Evolutionary conservation across 2,888 invertebrate species (phyloP), one percentile per base, ranked within the genome.

Genomic region (Arrhopalites spinosus): DNA sequence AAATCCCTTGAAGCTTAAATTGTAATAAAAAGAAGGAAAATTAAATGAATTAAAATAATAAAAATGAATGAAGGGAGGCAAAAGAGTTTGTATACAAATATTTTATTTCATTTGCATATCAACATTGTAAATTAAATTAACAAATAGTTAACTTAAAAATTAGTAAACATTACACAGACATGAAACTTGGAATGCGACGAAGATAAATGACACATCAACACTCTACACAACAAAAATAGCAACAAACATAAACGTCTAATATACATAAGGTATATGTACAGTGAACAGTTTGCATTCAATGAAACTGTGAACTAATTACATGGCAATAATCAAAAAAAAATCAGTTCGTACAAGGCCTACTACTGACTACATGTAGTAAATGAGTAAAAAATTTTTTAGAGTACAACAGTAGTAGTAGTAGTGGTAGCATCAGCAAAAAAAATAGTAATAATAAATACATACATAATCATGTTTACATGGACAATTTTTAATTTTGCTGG

Each of bases 181-280:
- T n/a, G n/a, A 29, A 53, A 45, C 50, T 15, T 69, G 69, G 69
- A 69, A 69, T 69, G 69, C 69, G 20, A 69, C 53, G 69, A 69
- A 66, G 66, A 66, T 36, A 13, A 66, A 43, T 66, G 66, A 43
- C 29, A 45, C 25, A 47, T 1, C n/a, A 47, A 43, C 3, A 43
- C 30, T 20, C 30, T 2, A 3, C 61, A 15, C 7, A 61, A 29
- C 36, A 66, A 36, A 17, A 30, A 36, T 20, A 17, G 20, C n/a
- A 66, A n/a, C 17, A 13, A 50, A 17, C 15, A 17, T 50, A 50
- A 5, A 50, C n/a, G 17, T 15, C n/a, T n/a, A n/a, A 50, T 50
- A 13, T 15, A 50, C 15, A n/a, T 17, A n/a, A 15, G 3, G 15
- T 17, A 50, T 50, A 50, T 50, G n/a, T n/a, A 50, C 50, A 50